These are phyloP conservation scores for Eudemis profundana DNA, from an alignment of 2,888 invertebrate species.

Conservation along the genomic window DNA sequence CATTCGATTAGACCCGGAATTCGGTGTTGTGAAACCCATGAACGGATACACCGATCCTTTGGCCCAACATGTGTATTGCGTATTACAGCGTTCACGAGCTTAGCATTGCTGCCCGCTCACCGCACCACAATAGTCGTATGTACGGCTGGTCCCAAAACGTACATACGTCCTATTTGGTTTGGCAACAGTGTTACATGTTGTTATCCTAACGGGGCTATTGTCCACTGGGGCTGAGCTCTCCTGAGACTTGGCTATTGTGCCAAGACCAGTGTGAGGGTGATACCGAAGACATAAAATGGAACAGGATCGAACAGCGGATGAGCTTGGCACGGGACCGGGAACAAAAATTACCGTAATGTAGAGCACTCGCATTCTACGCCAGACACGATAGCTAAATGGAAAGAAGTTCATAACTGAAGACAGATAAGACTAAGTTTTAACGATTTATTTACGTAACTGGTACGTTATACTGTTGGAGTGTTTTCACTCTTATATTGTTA, in stretches of 20 bases:
- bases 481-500: too few species aligned
- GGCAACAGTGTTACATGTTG: conserved; percentile 9
- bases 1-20: background rate
- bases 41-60: conserved; percentile 3
- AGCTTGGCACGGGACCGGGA: background rate
- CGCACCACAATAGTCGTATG: background rate
- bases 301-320: background rate
- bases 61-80: conserved; percentile 3
- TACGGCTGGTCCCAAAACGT: background rate
- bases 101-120: background rate
- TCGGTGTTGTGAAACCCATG: conserved; percentile 1
- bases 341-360: too few species aligned
- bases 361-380: too few species aligned
- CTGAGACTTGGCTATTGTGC: conserved; percentile 13
- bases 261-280: background rate
- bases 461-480: too few species aligned
- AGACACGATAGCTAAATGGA: too few species aligned
- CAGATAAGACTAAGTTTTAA: too few species aligned
- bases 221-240: conserved; percentile 3
- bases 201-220: conserved; percentile 23
- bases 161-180: background rate
- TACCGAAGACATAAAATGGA: background rate
- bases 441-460: too few species aligned
- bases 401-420: too few species aligned
- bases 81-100: background rate